Percentiles rank a stretch among this genome's conserved stretches.
Conservation (phyloP, 1,140 invertebrate species). For the Polypedilum pembai region DNA sequence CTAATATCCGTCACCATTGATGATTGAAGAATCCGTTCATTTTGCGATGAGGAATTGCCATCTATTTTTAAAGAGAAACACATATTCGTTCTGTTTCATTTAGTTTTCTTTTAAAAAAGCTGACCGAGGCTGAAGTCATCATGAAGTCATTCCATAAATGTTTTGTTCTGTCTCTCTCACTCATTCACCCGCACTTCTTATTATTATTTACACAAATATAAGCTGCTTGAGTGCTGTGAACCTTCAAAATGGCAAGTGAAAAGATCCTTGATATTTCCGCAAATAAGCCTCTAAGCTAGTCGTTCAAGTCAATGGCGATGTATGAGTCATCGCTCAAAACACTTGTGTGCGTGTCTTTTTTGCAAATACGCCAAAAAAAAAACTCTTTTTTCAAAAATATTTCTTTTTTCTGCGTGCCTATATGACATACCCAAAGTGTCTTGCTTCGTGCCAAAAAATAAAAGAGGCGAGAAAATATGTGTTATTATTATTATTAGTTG, state of each 20-base stretch:
- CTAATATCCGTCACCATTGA: constrained; percentile 26
- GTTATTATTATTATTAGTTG: background rate
- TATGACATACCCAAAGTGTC: constrained; percentile 4
- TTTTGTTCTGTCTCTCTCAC: too few species aligned
- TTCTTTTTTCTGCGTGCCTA: background rate
- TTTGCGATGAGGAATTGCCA: constrained; percentile 9
- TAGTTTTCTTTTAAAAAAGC: background rate
- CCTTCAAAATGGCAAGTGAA: constrained; percentile 14
- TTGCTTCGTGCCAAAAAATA: constrained; percentile 5
- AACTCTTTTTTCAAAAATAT: background rate
- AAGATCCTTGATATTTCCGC: constrained; percentile 27
- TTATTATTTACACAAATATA: too few species aligned
- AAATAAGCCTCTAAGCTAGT: background rate
- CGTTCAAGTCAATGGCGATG: background rate
- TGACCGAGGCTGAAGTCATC: background rate
- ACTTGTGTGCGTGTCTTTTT: background rate
- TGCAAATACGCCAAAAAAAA: background rate
- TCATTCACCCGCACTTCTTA: too few species aligned
- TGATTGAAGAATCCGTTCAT: constrained; percentile 26
- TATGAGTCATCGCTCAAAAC: background rate
- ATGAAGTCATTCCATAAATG: constrained; percentile 12
- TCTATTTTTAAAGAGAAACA: background rate
- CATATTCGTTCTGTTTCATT: too few species aligned
- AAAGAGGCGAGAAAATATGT: background rate
- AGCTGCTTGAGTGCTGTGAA: background rate